Evolutionary conservation across 1,140 invertebrate species (phyloP).

Genomic region (Sminthurinus signatus): DNA sequence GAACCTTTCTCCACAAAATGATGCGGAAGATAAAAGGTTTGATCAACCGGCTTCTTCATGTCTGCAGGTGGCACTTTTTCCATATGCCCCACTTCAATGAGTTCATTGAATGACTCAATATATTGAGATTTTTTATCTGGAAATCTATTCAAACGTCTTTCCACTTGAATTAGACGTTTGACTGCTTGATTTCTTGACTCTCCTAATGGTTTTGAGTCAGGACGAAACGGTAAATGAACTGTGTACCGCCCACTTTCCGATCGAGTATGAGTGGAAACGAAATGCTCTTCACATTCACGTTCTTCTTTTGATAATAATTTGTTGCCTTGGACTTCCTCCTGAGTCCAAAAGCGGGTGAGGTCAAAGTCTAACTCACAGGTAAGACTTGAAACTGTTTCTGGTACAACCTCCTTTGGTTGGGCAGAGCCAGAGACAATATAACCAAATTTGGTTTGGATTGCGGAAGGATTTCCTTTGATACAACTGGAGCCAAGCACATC

Average conservation of each 20-base stretch:
- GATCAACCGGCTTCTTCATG: constrained; percentile 25
- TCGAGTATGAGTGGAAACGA: constrained; percentile 22
- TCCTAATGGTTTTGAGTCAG: constrained; percentile 17
- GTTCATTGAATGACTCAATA: constrained; percentile 42
- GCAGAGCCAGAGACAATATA: not conserved
- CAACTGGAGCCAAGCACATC: not conserved
- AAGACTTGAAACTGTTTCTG: not conserved
- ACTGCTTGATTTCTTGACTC: constrained; percentile 28
- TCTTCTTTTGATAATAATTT: constrained; percentile 20
- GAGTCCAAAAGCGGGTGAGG: constrained; percentile 42
- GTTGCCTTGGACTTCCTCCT: constrained; percentile 33
- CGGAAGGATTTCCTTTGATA: not conserved
- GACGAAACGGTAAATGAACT: constrained; percentile 41
- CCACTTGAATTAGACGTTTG: constrained; percentile 37
- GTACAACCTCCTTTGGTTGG: not conserved
- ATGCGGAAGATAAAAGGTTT: constrained; percentile 37
- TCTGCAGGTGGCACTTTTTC: constrained; percentile 16
- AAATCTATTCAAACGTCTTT: constrained; percentile 32
- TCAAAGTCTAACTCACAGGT: not conserved
- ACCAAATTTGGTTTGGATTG: not conserved
- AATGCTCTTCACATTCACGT: constrained; percentile 36
- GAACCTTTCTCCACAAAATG: constrained; percentile 30
- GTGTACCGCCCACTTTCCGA: constrained; percentile 34
- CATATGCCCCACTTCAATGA: constrained; percentile 43
- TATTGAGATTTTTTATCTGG: constrained; percentile 37